A percentile compares a stretch with the other conserved stretches of the same genome.
phyloP scores from a whole-genome alignment of 2,113 vertebrate species.

The Pterocles gutturalis region DNA sequence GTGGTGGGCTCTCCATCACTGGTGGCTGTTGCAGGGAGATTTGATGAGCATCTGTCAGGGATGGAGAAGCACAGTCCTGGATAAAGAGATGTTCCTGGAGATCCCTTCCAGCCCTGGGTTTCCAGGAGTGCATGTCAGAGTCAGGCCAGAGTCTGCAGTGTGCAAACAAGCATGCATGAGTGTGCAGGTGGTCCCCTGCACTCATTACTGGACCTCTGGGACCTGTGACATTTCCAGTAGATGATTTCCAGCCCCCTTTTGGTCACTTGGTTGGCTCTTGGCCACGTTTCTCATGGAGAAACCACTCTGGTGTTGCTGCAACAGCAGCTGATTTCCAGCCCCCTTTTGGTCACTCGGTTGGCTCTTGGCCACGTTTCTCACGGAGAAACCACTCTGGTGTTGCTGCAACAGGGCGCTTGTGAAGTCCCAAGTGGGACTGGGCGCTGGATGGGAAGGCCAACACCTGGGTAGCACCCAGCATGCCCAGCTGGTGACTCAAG shows the following conservation, averaged over 20 bases:
- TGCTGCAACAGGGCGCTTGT: rapidly evolving
- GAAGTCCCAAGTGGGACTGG: rapidly evolving
- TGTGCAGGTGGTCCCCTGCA: background rate
- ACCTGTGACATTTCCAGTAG: background rate
- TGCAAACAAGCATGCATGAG: rapidly evolving
- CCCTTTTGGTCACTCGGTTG: background rate
- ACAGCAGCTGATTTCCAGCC: background rate
- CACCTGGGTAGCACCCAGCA: background rate
- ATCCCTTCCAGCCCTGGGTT: background rate
- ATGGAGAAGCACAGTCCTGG: background rate
- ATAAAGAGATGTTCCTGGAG: background rate
- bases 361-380: background rate
- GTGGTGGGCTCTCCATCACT: background rate
- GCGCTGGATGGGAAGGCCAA: rapidly evolving
- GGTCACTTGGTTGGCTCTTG: background rate
- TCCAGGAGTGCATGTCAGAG: background rate
- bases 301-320: background rate
- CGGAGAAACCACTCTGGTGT: background rate
- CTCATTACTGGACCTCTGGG: background rate
- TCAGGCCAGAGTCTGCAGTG: rapidly evolving
- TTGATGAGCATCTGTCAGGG: background rate
- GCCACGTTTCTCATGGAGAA: background rate
- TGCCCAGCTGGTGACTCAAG: background rate
- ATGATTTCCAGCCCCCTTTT: background rate
- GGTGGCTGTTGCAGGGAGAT: background rate